Base-by-base conservation (phyloP, 1,140 invertebrate genomes). In the Drepana arcuata region DNA sequence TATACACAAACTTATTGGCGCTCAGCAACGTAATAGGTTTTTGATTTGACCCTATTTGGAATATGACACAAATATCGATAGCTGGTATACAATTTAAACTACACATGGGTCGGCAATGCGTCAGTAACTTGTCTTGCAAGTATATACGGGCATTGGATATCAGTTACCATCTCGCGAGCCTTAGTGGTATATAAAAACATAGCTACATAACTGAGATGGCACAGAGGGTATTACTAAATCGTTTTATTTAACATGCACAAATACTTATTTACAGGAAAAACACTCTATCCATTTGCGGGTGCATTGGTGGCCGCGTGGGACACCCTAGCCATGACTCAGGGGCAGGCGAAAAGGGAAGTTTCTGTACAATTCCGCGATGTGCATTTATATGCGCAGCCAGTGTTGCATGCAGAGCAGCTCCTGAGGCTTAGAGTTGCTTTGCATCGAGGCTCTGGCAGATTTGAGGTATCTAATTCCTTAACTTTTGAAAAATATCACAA, bases 291-390 rank as follows among this genome's bases (percentile, higher is more conserved):
- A 2, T 61, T 47, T 12, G 37, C 48, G 0, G 53, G 41, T 5
- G 39, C 48, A 0, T 24, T 61, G n/a, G 42, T 61, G 9, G 40
- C 44, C 1, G 47, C 25, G 1, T 61, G 58, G 58, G 58, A 61
- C 16, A 41, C 38, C 0, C 29, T 47, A n/a, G 29, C 29, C 7
- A 47, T 41, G 38, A 15, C 31, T 0, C 23, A 16, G n/a, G 14
- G 18, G 1, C n/a, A n/a, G 10, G 5, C 23, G 13, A n/a, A 3
- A 1, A 13, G 14, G 21, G 7, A 18, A 18, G 3, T 36, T 2
- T 34, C 38, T 2, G 38, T 31, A 9, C 12, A 13, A 14, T 46
- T 46, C 27, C 14, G n/a, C 1, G 25, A 37, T n/a, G 34, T 46
- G 11, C 16, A 33, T 7, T 34, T 39, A 7, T 31, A 30, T 30